Evolutionary conservation across 2,797 vertebrate species (phyloP).

Genomic region (Serranus cabrilla): DNA sequence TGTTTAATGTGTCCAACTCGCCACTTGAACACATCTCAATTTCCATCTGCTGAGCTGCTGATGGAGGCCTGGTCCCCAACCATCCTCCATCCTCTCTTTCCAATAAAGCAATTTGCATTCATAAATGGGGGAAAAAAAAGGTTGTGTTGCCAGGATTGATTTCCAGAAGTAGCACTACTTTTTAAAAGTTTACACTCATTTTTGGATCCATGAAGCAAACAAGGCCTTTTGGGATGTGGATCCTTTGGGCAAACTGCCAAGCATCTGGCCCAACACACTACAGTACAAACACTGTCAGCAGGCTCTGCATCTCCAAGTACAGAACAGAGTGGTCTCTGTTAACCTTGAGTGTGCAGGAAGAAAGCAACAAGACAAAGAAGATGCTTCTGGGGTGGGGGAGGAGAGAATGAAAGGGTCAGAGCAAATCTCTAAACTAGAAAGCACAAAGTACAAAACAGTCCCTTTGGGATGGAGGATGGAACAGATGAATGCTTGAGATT

Average conservation of each 20-base stretch:
- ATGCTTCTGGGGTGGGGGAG: conserved; percentile 53
- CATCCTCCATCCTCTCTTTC: background rate
- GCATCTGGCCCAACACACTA: conserved; percentile 44
- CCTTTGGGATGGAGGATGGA: conserved; percentile 50
- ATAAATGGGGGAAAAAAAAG: too few relatives aligned
- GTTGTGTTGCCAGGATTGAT: background rate
- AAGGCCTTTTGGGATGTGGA: conserved; percentile 24
- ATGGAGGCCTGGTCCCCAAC: background rate
- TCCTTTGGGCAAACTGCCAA: conserved; percentile 40
- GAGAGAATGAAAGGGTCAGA: conserved; percentile 65
- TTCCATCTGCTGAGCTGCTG: too few relatives aligned
- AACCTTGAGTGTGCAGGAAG: conserved; percentile 64
- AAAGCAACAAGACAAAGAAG: conserved; percentile 61
- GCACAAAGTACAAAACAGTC: conserved; percentile 58
- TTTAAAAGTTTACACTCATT: conserved; percentile 6
- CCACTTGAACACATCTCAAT: too few relatives aligned
- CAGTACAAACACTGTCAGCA: conserved; percentile 40
- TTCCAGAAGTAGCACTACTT: background rate
- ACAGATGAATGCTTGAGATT: conserved; percentile 63
- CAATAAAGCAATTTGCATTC: conserved; percentile 1
- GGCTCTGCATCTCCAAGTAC: conserved; percentile 32
- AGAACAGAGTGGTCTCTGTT: conserved; percentile 53
- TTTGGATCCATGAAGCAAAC: conserved; percentile 18
- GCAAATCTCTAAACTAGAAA: conserved; percentile 70
- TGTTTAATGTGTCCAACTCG: too few relatives aligned